Conservation (phyloP, 2,888 invertebrate genomes). For the Elysia crispata region DNA sequence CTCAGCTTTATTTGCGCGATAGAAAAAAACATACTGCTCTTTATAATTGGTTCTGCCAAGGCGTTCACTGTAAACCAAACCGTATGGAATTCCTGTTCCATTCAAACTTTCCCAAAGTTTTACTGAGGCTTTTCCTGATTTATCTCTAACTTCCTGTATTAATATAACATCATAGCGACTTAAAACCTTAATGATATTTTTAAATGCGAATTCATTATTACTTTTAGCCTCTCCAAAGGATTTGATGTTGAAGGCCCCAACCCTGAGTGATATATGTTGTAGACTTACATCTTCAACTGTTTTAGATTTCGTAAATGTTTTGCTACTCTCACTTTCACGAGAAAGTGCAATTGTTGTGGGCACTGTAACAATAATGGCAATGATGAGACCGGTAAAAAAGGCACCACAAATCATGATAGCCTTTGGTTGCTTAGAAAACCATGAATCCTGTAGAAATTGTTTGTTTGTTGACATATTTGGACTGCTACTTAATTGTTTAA, state of each 20-base stretch:
- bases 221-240: conserved; percentile 26
- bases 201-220: background rate
- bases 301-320: background rate
- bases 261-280: conserved; percentile 5
- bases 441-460: too few relatives aligned
- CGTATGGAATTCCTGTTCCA: background rate
- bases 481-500: too few relatives aligned
- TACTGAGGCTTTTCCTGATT: background rate
- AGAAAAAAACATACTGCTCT: conserved; percentile 45
- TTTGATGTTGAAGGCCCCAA: conserved; percentile 38
- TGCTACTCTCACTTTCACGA: too few relatives aligned
- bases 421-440: too few relatives aligned
- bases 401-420: too few relatives aligned
- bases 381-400: too few relatives aligned
- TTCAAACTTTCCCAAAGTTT: conserved; percentile 1
- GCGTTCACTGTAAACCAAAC: conserved; percentile 12
- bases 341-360: too few relatives aligned
- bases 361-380: too few relatives aligned
- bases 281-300: background rate
- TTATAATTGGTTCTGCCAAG: conserved; percentile 36
- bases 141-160: conserved; percentile 42
- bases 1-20: background rate
- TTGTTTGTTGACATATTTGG: too few relatives aligned
- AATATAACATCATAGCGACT: conserved; percentile 38
- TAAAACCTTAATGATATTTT: conserved; percentile 16